Base-by-base conservation (phyloP, 2,797 vertebrate species). In the Parauchenoglanis punctatus region DNA sequence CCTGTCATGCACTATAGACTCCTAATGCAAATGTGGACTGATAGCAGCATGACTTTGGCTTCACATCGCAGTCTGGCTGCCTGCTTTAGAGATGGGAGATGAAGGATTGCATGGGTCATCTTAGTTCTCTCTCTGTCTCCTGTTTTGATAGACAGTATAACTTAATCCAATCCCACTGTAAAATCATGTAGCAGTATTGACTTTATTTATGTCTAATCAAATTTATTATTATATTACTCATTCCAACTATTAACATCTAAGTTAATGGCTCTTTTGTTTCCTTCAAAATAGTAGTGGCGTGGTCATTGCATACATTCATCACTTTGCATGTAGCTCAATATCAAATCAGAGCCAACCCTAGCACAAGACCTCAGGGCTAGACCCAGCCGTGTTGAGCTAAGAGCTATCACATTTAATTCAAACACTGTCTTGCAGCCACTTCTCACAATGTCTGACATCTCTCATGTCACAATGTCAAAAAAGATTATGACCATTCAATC, bases 11-110 rank as follows among this genome's bases (percentile, higher is more conserved):
- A 85, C 85, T 88, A 85, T 88, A 77, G 84, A 85, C 85, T 88
- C 81, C 85, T 87, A 90, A 90, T 90, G 91, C 90, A 92, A 91
- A 92, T 91, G 87, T 81, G 46, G 87, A 83, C 85, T 91, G 89
- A 90, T 89, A 76, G 85, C 85, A 67, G 89, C 87, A 88, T 89
- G 88, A 58, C 91, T 89, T 89, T 90, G 82, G 86, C 75, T 89
- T 84, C 65, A 63, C 70, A 83, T 88, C 81, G 81, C 86, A 76
- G 87, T 63, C 72, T 68, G n/a, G 63, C 59, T 28, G 87, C 87
- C 89, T 73, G 20, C 72, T 87, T 84, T 83, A 52, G 63, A 88
- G 86, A 90, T 59, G 63, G 83, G 85, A 56, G 35, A 82, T 61
- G 28, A n/a, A 17, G 77, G 84, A 83, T 77, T 59, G 81, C 59